Base-by-base conservation (phyloP, 1,140 invertebrate genomes). In the Pogonomyrmex californicus region DNA sequence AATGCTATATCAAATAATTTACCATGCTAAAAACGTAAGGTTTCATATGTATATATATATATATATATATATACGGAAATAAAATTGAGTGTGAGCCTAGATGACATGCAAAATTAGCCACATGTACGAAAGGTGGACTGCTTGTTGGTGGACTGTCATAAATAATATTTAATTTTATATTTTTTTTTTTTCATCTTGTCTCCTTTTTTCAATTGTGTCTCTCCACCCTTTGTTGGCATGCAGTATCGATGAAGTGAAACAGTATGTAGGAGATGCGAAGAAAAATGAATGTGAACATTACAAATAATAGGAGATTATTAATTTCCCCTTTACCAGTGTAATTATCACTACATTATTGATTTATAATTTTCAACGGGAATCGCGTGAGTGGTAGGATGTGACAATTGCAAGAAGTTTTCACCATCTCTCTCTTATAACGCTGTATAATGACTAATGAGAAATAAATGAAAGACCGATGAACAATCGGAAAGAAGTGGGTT, bases 191-290 rank as follows among this genome's bases (percentile, higher is more conserved):
- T 23, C 1, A 75, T 17, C 36, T 82, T 71, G 38, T 70, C 23
- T 23, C 23, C 23, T 23, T 65, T 68, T 91, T 38, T 86, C 41
- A 70, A 86, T 60, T 51, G 30, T 86, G 65, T 92, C 92, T 93
- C 92, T 93, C 92, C 92, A 92, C 92, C 92, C 92, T 90, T 87
- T 66, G 36, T 76, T 44, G n/a, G 44, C 83, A 90, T 85, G 76
- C 85, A 86, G 79, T 54, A 49, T 86, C 36, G 60, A 58, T 75
- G 60, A 86, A 77, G 56, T 77, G 73, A 41, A 82, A 78, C 60
- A 58, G 87, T 78, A 54, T 86, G 30, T 23, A 2, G 9, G n/a
- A 85, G 60, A 38, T 89, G 81, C 33, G n/a, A 68, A 47, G 38
- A 63, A 87, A 77, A 41, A 79, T 71, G 41, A 78, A 90, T 12